Evolutionary conservation across 2,113 vertebrate species (phyloP), one percentile per base, ranked within the genome.

Genomic region (Ceyx margarethae): DNA sequence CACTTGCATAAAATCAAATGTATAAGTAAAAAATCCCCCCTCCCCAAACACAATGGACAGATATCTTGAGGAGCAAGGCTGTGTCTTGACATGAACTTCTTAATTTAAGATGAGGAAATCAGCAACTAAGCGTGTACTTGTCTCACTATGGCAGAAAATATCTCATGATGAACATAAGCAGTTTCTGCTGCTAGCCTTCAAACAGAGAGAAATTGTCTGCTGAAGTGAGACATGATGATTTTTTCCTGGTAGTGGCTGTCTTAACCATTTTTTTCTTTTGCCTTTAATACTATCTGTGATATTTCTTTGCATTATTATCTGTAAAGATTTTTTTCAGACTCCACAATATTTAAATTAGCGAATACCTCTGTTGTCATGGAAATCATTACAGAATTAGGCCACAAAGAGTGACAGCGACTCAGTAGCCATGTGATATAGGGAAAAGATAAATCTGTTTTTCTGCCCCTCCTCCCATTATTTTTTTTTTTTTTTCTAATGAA

Each of bases 371-470:
- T 95, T 94, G 93, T 95, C 94, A 95, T 95, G 91, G 93, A 94
- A 94, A 95, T 96, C 76, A 75, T 88, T 95, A 83, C 79, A 86
- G 73, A 96, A 93, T 93, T 91, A 96, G 91, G 94, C 91, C 94
- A 81, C 53, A 91, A 57, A 93, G 90, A 94, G 72, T 95, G 91
- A 91, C 90, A 95, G 80, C 68, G 91, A 90, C 90, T 95, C 91
- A 75, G 68, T 83, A 95, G 91, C 94, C 94, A 95, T 93, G 94
- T 95, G 90, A 91, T 91, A 48, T 29, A 75, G 65, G 93, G 90
- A 93, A 85, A 88, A 90, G 76, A 64, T 29, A 83, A 84, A 84
- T 78, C 15, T 75, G 4, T 7, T 91, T 90, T 93, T 81, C 57
- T 86, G 29, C 68, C 45, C 23, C 57, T 88, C n/a, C 40, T 88